Evolutionary conservation across 2,888 invertebrate species (phyloP).

Genomic region (Cordilura impudica): DNA sequence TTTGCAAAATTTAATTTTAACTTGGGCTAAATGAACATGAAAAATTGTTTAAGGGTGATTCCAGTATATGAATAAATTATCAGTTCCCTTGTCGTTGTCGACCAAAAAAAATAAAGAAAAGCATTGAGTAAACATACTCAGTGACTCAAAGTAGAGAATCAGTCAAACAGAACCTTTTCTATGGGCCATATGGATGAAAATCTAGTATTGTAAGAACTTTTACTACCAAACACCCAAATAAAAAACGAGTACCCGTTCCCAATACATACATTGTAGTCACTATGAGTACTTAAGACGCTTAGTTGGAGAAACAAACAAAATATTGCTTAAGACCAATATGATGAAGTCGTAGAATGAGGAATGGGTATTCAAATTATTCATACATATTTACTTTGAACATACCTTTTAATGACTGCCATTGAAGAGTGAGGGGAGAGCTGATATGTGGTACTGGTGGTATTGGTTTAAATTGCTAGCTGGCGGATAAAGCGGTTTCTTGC

Average conservation of each 20-base stretch:
- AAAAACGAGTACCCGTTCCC: not conserved
- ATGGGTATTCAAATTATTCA: constrained; percentile 38
- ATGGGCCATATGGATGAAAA: constrained; percentile 52
- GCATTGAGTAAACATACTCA: constrained; percentile 18
- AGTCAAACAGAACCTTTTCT: constrained; percentile 41
- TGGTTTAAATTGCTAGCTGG: constrained; percentile 8
- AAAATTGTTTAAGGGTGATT: constrained; percentile 39
- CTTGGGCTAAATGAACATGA: constrained; percentile 20
- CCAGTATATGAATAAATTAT: constrained; percentile 56
- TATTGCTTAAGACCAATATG: constrained; percentile 30
- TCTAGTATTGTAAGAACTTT: constrained; percentile 49
- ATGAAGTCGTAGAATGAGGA: constrained; percentile 24
- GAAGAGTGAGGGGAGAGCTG: constrained; percentile 13
- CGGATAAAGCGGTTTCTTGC: constrained; percentile 51
- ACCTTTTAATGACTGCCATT: not conserved
- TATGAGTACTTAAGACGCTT: constrained; percentile 30
- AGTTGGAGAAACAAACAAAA: constrained; percentile 12
- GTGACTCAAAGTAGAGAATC: constrained; percentile 15
- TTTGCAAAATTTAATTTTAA: constrained; percentile 55
- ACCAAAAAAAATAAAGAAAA: constrained; percentile 4
- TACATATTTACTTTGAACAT: not conserved
- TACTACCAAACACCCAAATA: constrained; percentile 1
- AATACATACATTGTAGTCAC: constrained; percentile 24
- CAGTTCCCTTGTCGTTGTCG: constrained; percentile 24
- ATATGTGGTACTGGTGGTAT: constrained; percentile 17